Conservation (phyloP, 2,888 invertebrate genomes). For the Aleiodes testaceus region DNA sequence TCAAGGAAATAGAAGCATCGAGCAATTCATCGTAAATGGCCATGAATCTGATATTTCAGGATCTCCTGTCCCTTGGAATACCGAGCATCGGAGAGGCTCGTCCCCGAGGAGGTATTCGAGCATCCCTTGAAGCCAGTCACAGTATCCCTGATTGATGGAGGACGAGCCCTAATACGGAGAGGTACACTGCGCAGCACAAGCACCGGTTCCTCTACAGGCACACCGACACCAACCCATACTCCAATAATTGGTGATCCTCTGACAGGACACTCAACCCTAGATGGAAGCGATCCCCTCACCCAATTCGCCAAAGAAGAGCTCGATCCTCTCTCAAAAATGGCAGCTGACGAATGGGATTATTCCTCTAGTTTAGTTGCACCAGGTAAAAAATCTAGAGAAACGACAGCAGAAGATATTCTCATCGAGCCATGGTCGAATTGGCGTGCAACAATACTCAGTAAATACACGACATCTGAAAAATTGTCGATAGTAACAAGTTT, state of each 20-base stretch:
- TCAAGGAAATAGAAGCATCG: slow-evolving; percentile 14
- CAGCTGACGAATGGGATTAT: slow-evolving; percentile 74
- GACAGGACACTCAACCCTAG: slow-evolving; percentile 75
- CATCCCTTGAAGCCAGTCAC: slow-evolving; percentile 77
- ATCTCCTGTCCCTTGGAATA: slow-evolving; percentile 61
- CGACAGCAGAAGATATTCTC: slow-evolving; percentile 69
- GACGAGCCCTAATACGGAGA: slow-evolving; percentile 74
- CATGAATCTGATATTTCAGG: slow-evolving; percentile 54
- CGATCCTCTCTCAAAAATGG: slow-evolving; percentile 80
- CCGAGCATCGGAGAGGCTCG: slow-evolving; percentile 51
- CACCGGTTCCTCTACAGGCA: slow-evolving; percentile 75
- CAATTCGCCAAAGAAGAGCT: slow-evolving; percentile 79
- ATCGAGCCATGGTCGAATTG: slow-evolving; percentile 86
- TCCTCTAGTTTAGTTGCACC: slow-evolving; percentile 61
- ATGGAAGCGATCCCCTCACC: slow-evolving; percentile 84
- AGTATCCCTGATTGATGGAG: slow-evolving; percentile 74
- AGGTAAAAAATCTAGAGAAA: slow-evolving; percentile 63
- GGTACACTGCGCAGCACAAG: slow-evolving; percentile 74
- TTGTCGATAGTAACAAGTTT: slow-evolving; percentile 93
- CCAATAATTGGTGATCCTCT: slow-evolving; percentile 74
- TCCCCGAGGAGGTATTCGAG: slow-evolving; percentile 72
- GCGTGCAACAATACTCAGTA: slow-evolving; percentile 85
- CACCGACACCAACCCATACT: slow-evolving; percentile 67
- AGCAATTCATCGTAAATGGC: neutral
- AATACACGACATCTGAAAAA: slow-evolving; percentile 95